Conservation (phyloP, 2,113 vertebrate species). For the Lagenorhynchus albirostris region DNA sequence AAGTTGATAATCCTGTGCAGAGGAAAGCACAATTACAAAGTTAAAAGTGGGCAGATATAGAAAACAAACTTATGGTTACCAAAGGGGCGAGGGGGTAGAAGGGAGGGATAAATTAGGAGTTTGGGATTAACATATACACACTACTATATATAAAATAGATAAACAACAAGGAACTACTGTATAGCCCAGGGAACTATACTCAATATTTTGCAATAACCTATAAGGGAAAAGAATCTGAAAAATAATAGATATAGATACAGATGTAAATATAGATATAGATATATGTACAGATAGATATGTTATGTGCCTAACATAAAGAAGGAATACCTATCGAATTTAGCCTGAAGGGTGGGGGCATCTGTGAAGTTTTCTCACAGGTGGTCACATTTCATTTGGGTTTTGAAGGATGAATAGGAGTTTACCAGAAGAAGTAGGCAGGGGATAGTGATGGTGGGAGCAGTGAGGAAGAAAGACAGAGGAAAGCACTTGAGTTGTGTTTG, state of each 20-base stretch:
- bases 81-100: too few species aligned
- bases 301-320: neutral
- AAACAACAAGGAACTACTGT: too few species aligned
- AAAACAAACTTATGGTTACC: too few species aligned
- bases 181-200: too few species aligned
- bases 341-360: neutral
- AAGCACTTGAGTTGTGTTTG: neutral
- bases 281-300: too few species aligned
- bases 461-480: neutral
- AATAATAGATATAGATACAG: too few species aligned
- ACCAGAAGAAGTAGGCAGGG: neutral
- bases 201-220: too few species aligned
- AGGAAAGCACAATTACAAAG: neutral
- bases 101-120: too few species aligned
- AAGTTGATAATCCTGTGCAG: neutral
- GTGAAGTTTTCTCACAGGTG: neutral
- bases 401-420: neutral
- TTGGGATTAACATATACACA: too few species aligned
- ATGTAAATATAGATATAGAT: too few species aligned
- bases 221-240: too few species aligned
- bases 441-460: neutral
- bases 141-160: too few species aligned
- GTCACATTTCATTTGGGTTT: neutral
- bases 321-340: neutral
- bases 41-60: neutral